A percentile compares a stretch with the other conserved stretches of the same genome.
Evolutionary conservation across 2,888 invertebrate genomes (phyloP).

Genomic region (Pristionchus arcanus): DNA sequence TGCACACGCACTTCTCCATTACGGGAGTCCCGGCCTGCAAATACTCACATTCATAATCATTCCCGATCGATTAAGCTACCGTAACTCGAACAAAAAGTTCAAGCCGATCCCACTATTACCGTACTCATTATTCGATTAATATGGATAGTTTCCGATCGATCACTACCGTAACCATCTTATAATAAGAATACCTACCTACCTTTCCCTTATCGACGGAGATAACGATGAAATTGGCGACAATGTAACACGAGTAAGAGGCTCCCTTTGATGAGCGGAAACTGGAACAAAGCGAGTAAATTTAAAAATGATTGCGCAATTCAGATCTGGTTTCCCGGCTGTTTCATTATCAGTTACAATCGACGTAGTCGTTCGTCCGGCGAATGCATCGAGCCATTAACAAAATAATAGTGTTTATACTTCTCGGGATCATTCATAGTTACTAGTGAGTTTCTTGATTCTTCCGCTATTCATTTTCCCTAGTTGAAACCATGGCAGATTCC

Average conservation of each 20-base stretch:
- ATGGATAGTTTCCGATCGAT: not conserved
- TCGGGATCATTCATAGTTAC: too few species aligned
- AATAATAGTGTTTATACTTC: too few species aligned
- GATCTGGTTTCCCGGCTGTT: too few species aligned
- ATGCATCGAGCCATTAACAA: too few species aligned
- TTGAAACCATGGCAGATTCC: too few species aligned
- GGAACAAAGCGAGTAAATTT: conserved; percentile 71
- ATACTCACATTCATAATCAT: not conserved
- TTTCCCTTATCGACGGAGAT: conserved; percentile 81
- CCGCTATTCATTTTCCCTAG: too few species aligned
- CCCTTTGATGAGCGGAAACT: conserved; percentile 99
- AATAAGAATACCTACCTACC: conserved; percentile 24
- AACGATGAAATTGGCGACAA: conserved; percentile 98
- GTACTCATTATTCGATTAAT: not conserved
- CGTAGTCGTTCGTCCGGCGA: too few species aligned
- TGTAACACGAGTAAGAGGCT: conserved; percentile 98
- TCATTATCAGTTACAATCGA: too few species aligned
- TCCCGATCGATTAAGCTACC: not conserved
- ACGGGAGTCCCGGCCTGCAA: conserved; percentile 23
- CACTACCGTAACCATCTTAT: not conserved
- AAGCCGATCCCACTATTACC: not conserved
- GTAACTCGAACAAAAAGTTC: not conserved
- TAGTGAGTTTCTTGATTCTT: too few species aligned
- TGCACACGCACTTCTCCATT: conserved; percentile 38
- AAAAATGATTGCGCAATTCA: too few species aligned